phyloP scores from a whole-genome alignment of 2,113 vertebrate genomes.

The Mugil cephalus region DNA sequence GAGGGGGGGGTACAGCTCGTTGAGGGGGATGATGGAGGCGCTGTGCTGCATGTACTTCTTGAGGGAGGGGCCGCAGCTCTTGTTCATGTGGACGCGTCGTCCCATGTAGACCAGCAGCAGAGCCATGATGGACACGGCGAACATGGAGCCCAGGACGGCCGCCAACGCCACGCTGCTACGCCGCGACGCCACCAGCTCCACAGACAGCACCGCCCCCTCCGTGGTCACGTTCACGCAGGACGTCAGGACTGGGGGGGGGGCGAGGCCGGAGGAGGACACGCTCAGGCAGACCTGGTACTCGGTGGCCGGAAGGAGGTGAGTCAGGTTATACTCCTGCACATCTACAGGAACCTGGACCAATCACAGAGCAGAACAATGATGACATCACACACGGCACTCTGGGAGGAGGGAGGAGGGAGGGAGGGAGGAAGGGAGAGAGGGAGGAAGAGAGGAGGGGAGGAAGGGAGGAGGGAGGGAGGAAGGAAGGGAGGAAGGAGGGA shows the following conservation, averaged over 20 bases:
- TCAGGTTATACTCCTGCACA: constrained; percentile 88
- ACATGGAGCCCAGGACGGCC: constrained; percentile 85
- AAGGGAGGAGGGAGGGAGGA: too few species aligned
- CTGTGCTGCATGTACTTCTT: constrained; percentile 89
- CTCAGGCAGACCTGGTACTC: constrained; percentile 86
- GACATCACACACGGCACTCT: too few species aligned
- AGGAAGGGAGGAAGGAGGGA: too few species aligned
- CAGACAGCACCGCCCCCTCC: constrained; percentile 81
- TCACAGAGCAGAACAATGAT: too few species aligned
- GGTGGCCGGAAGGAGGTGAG: constrained; percentile 86
- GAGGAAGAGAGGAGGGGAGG: too few species aligned
- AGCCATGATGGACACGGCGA: constrained; percentile 85
- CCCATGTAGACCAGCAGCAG: constrained; percentile 84
- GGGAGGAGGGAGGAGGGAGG: too few species aligned
- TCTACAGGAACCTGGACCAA: constrained; percentile 84
- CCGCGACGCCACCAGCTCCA: constrained; percentile 79
- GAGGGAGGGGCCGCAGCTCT: constrained; percentile 85
- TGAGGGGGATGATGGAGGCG: constrained; percentile 84
- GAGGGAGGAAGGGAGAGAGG: too few species aligned
- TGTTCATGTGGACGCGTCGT: constrained; percentile 80
- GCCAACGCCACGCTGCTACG: constrained; percentile 83
- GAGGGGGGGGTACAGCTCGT: constrained; percentile 87
- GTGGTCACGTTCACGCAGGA: constrained; percentile 88
- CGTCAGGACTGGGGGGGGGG: constrained; percentile 64
- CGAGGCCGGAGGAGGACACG: constrained; percentile 65